Evolutionary conservation across 2,797 vertebrate species (phyloP), one percentile per base, ranked within the genome.

Genomic region (Geotrypetes seraphini): DNA sequence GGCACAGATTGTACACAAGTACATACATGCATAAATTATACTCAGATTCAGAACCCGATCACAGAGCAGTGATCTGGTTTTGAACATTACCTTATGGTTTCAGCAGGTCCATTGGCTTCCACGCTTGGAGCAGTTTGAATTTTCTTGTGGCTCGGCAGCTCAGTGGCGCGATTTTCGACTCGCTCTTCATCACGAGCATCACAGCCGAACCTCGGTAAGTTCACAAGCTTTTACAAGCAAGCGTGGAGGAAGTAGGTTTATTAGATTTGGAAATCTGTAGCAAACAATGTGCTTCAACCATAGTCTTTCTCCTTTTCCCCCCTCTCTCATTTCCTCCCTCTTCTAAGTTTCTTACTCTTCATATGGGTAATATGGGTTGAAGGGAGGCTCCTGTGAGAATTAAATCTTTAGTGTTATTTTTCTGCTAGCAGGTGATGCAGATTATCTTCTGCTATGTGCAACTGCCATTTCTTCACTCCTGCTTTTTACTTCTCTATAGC

Each of bases 41-140:
- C 20, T 41, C 19, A 36, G 48, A 50, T 57, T 58, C 49, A 38
- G 27, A 57, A 56, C 35, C 40, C 59, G 53, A 59, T 48, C 59
- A 63, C 54, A 42, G 50, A 26, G 16, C 14, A 36, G 47, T 60
- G 75, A 65, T 62, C 57, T 69, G 23, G 30, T 43, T 56, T 17
- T 35, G 45, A 63, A 47, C 23, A 57, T 59, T 69, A 63, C 43
- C 40, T 73, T 65, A 57, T 49, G 36, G 47, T 61, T 58, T 42
- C 66, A 65, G 53, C 59, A 65, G 53, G 52, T 47, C 18, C 28
- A 42, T 35, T 54, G 50, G 47, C 52, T 69, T 52, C 42, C 38
- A 48, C 22, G 39, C 36, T 53, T 53, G 36, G 25, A 32, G 36
- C 40, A 47, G 40, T 41, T 65, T 60, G 48, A 66, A 58, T 23